These are phyloP conservation scores for Galemys pyrenaicus DNA, from an alignment of 2,113 vertebrate genomes.

Conservation along the genomic window DNA sequence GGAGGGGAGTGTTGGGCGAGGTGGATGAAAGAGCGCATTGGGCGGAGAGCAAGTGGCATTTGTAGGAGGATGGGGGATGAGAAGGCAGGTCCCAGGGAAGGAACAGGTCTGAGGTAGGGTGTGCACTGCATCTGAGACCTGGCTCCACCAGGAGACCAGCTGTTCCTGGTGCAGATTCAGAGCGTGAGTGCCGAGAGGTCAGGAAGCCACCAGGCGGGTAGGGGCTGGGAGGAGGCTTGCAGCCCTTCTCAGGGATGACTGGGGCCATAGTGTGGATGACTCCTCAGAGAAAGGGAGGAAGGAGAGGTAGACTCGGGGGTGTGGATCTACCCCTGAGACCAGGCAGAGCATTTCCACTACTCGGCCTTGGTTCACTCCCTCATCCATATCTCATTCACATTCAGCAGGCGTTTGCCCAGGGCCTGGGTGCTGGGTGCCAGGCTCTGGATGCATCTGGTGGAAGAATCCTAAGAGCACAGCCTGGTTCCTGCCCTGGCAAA, in stretches of 20 bases:
- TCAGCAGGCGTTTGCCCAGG: too few species aligned
- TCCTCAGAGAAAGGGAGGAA: background rate
- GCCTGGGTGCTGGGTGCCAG: background rate
- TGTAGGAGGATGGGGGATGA: background rate
- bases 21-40: background rate
- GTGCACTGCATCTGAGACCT: too few species aligned
- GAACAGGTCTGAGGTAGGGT: background rate
- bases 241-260: background rate
- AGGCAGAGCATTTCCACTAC: background rate
- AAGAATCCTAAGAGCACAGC: background rate
- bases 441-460: background rate
- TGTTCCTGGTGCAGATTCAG: background rate
- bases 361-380: background rate
- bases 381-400: too few species aligned
- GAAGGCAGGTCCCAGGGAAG: background rate
- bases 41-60: background rate
- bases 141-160: background rate
- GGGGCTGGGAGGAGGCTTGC: accelerated
- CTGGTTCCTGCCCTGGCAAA: background rate
- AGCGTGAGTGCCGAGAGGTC: too few species aligned
- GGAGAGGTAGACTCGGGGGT: background rate
- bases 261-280: background rate
- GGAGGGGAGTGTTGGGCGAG: background rate
- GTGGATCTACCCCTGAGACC: background rate
- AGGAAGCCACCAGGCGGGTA: background rate